These are phyloP conservation scores for Eolophus roseicapilla DNA, from an alignment of 2,113 vertebrate species.

Conservation along the genomic window DNA sequence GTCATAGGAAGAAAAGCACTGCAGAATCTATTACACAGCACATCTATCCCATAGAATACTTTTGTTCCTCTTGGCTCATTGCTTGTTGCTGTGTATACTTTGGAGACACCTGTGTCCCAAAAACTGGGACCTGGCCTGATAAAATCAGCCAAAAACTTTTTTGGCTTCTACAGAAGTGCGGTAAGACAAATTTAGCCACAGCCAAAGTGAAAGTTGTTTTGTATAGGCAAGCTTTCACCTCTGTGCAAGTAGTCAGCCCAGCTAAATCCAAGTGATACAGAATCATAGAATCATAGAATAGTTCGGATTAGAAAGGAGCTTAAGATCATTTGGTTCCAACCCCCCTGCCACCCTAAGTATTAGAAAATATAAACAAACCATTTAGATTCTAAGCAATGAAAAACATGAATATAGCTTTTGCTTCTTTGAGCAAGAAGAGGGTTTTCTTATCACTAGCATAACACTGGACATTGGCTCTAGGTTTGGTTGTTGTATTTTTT, in stretches of 20 bases:
- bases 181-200: not conserved
- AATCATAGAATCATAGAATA: not conserved
- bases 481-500: not conserved
- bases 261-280: not conserved
- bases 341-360: not conserved
- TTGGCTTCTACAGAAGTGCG: not conserved
- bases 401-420: not conserved
- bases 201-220: not conserved
- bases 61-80: not conserved
- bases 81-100: not conserved
- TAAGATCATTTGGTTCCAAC: not conserved
- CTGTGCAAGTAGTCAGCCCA: not conserved
- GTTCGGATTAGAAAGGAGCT: not conserved
- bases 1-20: not conserved
- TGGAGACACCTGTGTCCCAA: not conserved
- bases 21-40: not conserved
- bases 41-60: not conserved
- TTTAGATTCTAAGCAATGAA: not conserved
- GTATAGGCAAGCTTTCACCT: not conserved
- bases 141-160: not conserved
- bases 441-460: not conserved
- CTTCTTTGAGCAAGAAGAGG: not conserved
- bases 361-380: not conserved
- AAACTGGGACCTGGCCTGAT: not conserved
- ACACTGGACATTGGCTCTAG: not conserved